Conservation (phyloP, 2,888 invertebrate species). For the Phaonia tiefii region DNA sequence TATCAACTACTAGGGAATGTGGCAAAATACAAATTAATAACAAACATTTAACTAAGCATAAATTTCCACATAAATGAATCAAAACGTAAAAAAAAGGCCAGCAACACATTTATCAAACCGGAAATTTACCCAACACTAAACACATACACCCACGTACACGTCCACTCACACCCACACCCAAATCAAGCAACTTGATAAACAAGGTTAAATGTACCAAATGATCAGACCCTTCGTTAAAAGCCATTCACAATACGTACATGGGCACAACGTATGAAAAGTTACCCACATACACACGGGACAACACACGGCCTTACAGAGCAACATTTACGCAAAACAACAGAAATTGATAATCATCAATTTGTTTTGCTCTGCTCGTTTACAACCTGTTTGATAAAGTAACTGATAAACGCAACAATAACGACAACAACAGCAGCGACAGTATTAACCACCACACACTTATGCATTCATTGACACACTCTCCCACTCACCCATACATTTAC, state of each 20-base stretch:
- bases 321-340: constrained; percentile 63
- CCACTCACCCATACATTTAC: background rate
- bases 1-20: background rate
- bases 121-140: constrained; percentile 42
- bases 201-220: constrained; percentile 21
- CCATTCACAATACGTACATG: background rate
- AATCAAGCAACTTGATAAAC: background rate
- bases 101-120: constrained; percentile 57
- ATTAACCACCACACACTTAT: background rate
- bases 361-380: constrained; percentile 70
- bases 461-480: background rate
- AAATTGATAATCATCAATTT: constrained; percentile 76
- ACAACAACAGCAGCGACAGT: constrained; percentile 4
- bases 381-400: constrained; percentile 64
- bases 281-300: too few relatives aligned
- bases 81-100: background rate
- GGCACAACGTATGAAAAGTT: too few relatives aligned
- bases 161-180: too few relatives aligned
- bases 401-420: too few relatives aligned
- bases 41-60: background rate
- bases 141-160: background rate
- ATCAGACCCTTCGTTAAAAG: constrained; percentile 19
- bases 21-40: constrained; percentile 6
- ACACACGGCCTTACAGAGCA: background rate
- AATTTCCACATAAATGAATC: constrained; percentile 10